Percentiles rank a stretch among this genome's conserved stretches.
phyloP scores from a whole-genome alignment of 2,113 vertebrate species.

The Paramormyrops kingsleyae region DNA sequence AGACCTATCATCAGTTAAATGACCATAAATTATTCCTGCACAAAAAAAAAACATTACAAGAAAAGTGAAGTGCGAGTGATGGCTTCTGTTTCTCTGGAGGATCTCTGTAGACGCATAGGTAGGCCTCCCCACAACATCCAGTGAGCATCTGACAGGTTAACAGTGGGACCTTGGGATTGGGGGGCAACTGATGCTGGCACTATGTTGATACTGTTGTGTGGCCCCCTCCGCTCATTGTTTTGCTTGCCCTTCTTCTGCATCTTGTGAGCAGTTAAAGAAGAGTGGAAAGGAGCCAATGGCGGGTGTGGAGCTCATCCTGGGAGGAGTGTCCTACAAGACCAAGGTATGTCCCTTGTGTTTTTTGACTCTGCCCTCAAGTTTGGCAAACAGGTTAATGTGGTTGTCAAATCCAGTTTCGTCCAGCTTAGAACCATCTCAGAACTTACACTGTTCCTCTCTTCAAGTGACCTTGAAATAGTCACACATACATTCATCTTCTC shows the following conservation, averaged over 20 bases:
- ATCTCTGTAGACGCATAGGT: neutral
- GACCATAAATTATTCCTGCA: neutral
- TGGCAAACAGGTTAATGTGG: neutral
- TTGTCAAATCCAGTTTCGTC: neutral
- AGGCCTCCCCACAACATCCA: neutral
- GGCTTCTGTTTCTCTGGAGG: neutral
- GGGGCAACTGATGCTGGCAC: neutral
- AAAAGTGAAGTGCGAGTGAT: neutral
- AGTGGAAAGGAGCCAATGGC: slow-evolving; percentile 71
- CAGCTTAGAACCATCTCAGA: neutral
- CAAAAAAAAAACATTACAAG: neutral
- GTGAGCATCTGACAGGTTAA: neutral
- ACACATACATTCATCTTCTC: neutral
- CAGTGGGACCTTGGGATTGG: neutral
- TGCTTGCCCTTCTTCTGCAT: slow-evolving; percentile 13
- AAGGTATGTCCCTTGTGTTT: slow-evolving; percentile 59
- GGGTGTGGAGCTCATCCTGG: slow-evolving; percentile 63
- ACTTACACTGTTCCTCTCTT: neutral
- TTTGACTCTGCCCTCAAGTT: neutral
- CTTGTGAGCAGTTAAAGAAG: slow-evolving; percentile 68
- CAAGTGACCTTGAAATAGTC: neutral
- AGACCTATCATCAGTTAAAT: neutral
- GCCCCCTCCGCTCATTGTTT: neutral
- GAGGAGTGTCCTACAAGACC: slow-evolving; percentile 60
- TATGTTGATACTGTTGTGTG: neutral